Percentiles rank a stretch among this genome's conserved stretches.
phyloP scores from a whole-genome alignment of 2,113 vertebrate species.

The Etheostoma spectabile region DNA sequence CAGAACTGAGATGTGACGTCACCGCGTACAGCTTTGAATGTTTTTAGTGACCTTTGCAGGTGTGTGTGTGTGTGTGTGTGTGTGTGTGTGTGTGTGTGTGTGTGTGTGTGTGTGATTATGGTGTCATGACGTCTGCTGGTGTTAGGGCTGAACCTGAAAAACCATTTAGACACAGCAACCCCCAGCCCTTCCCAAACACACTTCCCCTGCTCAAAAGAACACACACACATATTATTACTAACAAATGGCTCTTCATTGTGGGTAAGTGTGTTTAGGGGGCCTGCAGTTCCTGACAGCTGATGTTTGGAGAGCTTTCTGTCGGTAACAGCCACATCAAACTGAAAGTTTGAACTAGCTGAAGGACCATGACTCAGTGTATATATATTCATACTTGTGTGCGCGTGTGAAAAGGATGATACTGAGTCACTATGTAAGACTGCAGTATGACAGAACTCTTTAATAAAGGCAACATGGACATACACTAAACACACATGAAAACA shows the following conservation, averaged over 20 bases:
- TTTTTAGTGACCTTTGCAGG: conserved; percentile 42
- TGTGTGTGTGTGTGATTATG: conserved; percentile 48
- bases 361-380: conserved; percentile 23
- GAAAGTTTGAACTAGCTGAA: conserved; percentile 24
- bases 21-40: background rate
- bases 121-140: conserved; percentile 62
- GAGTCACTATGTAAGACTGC: background rate
- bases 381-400: conserved; percentile 19
- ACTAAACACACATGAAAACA: background rate
- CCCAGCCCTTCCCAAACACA: conserved; percentile 31
- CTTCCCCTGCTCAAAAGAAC: background rate
- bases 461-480: background rate
- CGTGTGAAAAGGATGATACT: background rate
- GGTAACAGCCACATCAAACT: conserved; percentile 33
- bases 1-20: conserved; percentile 18
- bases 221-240: conserved; percentile 21
- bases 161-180: conserved; percentile 21
- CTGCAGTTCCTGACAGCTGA: conserved; percentile 49
- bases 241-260: conserved; percentile 51
- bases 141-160: conserved; percentile 62
- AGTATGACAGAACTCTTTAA: background rate
- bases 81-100: conserved; percentile 17
- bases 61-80: conserved; percentile 36
- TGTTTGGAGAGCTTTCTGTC: conserved; percentile 49
- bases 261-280: conserved; percentile 27